phyloP scores from a whole-genome alignment of 2,113 vertebrate species.

The Mus pahari region DNA sequence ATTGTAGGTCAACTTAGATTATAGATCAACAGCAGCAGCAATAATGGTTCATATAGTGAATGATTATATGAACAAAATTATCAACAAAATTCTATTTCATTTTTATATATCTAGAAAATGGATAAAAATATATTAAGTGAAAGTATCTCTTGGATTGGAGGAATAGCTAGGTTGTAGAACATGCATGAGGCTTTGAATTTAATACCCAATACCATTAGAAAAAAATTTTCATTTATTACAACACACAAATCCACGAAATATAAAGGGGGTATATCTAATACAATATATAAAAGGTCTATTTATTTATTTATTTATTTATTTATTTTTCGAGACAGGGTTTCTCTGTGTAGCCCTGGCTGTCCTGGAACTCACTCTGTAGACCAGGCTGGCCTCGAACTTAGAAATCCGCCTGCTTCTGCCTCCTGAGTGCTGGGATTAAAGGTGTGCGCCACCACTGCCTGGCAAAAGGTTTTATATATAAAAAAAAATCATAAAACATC shows the following conservation, averaged over 20 bases:
- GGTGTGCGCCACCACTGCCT: no score
- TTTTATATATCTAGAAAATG: constrained; percentile 51
- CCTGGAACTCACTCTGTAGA: no score
- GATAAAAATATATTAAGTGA: constrained; percentile 48
- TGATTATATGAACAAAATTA: neutral
- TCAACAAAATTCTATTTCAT: constrained; percentile 40
- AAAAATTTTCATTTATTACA: neutral
- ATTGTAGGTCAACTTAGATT: neutral
- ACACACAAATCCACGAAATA: constrained; percentile 12
- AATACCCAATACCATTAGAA: neutral
- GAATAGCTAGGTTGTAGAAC: neutral
- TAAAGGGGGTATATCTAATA: constrained; percentile 21
- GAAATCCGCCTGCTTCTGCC: no score
- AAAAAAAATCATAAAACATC: constrained; percentile 35
- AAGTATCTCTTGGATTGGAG: neutral
- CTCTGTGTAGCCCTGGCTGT: no score
- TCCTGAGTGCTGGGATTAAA: no score
- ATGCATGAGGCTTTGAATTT: neutral
- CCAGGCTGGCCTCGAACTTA: no score
- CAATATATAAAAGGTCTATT: constrained; percentile 39
- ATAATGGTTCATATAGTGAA: neutral
- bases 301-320: no score
- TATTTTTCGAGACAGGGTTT: no score
- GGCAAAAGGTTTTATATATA: neutral
- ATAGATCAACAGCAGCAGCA: neutral